Conservation (phyloP, 2,113 vertebrate genomes). For the Anguilla japonica region DNA sequence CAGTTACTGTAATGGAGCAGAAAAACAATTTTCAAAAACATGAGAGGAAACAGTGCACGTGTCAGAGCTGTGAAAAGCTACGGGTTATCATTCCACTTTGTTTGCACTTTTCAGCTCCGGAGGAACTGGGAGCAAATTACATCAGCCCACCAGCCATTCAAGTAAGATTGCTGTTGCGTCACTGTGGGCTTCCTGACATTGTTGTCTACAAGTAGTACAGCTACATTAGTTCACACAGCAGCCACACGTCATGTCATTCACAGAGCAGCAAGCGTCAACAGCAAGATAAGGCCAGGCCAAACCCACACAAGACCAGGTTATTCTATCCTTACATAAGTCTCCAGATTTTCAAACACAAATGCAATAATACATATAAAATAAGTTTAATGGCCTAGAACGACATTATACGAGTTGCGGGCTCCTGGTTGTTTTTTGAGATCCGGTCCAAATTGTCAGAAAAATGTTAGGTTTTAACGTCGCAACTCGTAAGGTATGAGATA, state of each 20-base stretch:
- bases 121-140: slow-evolving; percentile 52
- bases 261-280: not conserved
- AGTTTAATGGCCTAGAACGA: too few relatives aligned
- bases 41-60: not conserved
- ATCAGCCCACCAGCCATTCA: slow-evolving; percentile 59
- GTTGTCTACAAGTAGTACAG: not conserved
- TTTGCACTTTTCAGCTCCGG: slow-evolving; percentile 56
- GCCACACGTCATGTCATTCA: not conserved
- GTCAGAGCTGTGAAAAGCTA: not conserved
- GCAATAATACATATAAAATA: too few relatives aligned
- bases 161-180: slow-evolving; percentile 65
- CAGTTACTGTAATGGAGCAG: not conserved
- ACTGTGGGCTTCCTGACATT: not conserved
- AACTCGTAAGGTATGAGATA: too few relatives aligned
- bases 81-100: not conserved
- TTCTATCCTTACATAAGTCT: not conserved
- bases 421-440: too few relatives aligned
- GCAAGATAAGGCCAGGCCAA: not conserved
- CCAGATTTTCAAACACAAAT: not conserved
- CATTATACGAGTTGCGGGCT: too few relatives aligned
- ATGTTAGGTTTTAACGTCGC: too few relatives aligned
- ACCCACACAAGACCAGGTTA: too few relatives aligned
- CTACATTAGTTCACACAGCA: not conserved
- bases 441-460: too few relatives aligned
- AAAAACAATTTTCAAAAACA: not conserved